Percentiles rank a stretch among this genome's conserved stretches.
phyloP scores from a whole-genome alignment of 2,113 vertebrate genomes.

The Abramis brama region DNA sequence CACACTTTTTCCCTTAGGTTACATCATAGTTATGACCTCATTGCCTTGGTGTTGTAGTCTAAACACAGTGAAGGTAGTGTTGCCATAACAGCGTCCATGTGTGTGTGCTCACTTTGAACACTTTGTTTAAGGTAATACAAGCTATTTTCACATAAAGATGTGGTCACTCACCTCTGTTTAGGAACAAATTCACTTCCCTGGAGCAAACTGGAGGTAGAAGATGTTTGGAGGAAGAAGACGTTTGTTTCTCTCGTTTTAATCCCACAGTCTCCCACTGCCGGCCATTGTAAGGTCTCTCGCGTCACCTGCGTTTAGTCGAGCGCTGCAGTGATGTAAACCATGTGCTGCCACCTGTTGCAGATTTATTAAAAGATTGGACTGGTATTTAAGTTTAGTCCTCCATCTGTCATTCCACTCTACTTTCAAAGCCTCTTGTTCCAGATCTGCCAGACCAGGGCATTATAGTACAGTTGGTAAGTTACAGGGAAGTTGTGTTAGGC shows the following conservation, averaged over 20 bases:
- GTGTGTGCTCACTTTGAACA: slow-evolving; percentile 5
- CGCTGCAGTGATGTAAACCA: slow-evolving; percentile 28
- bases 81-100: slow-evolving; percentile 74
- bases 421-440: slow-evolving; percentile 36
- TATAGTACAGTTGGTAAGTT: slow-evolving; percentile 5
- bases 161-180: background rate
- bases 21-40: slow-evolving; percentile 77
- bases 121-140: background rate
- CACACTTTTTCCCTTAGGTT: slow-evolving; percentile 64
- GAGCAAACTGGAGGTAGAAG: background rate
- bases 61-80: slow-evolving; percentile 70
- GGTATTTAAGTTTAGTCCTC: slow-evolving; percentile 32
- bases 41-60: slow-evolving; percentile 58
- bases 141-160: slow-evolving; percentile 16
- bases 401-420: slow-evolving; percentile 33
- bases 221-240: background rate
- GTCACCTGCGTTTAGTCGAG: slow-evolving; percentile 7
- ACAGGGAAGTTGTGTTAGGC: slow-evolving; percentile 15
- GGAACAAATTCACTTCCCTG: background rate
- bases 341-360: slow-evolving; percentile 38
- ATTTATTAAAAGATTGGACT: slow-evolving; percentile 42
- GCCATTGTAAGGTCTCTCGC: background rate
- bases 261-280: slow-evolving; percentile 19
- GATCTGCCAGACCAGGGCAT: slow-evolving; percentile 28
- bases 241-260: background rate